A percentile compares a stretch with the other conserved stretches of the same genome.
Evolutionary conservation across 1,140 invertebrate genomes (phyloP).

Genomic region (Camponotus pennsylvanicus): DNA sequence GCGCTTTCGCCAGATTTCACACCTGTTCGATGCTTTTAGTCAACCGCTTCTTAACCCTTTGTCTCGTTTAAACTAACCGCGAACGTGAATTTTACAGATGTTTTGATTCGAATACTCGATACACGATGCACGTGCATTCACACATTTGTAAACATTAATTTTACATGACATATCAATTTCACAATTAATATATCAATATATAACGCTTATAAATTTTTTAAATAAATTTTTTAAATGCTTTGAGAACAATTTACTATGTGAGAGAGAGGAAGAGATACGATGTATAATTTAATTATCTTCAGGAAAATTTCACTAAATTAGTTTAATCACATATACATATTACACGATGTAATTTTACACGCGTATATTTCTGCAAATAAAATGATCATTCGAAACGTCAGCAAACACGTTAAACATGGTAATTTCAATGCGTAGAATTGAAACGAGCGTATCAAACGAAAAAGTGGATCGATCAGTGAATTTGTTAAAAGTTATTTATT

Average conservation of each 20-base stretch:
- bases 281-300: not conserved
- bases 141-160: not conserved
- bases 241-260: not conserved
- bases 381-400: not conserved
- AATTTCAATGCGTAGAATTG: constrained; percentile 30
- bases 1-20: constrained; percentile 61
- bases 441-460: not conserved
- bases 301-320: not conserved
- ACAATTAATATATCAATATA: not conserved
- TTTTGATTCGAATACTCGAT: not conserved
- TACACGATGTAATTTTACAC: not conserved
- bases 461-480: constrained; percentile 32
- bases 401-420: not conserved
- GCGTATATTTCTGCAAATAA: constrained; percentile 10
- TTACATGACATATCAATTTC: not conserved
- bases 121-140: not conserved
- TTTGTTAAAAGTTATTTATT: constrained; percentile 44
- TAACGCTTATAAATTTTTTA: not conserved
- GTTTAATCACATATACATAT: not conserved
- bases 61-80: constrained; percentile 29
- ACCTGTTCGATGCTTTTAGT: constrained; percentile 51
- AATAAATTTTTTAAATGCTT: not conserved
- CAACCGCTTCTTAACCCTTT: constrained; percentile 45
- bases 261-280: no score
- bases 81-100: not conserved